Conservation (phyloP, 2,113 vertebrate species). For the Myotis davidii region DNA sequence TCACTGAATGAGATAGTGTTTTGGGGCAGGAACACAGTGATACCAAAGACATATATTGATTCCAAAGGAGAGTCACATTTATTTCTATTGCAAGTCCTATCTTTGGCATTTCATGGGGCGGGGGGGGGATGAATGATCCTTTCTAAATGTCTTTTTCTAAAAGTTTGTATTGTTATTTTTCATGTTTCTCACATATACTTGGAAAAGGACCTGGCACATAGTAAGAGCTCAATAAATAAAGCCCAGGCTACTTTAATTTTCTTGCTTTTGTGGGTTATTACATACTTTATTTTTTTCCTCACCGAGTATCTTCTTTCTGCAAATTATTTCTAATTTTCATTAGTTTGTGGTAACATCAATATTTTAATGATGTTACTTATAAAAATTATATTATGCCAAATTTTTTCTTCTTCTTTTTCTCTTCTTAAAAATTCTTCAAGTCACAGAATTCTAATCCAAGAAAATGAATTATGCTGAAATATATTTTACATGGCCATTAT, state of each 20-base stretch:
- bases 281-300: neutral
- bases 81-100: conserved; percentile 1
- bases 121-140: neutral
- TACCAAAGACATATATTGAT: conserved; percentile 14
- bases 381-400: neutral
- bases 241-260: neutral
- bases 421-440: conserved; percentile 23
- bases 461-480: conserved; percentile 17
- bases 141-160: neutral
- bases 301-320: neutral
- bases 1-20: conserved; percentile 12
- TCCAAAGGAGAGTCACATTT: neutral
- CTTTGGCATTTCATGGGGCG: neutral
- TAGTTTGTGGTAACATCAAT: neutral
- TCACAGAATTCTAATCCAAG: neutral
- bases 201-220: neutral
- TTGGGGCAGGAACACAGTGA: conserved; percentile 4
- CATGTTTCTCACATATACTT: neutral
- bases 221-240: neutral
- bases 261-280: neutral
- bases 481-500: neutral
- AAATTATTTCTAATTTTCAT: neutral
- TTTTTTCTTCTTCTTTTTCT: neutral
- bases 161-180: conserved; percentile 30
- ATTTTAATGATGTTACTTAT: conserved; percentile 12